Conservation (phyloP, 2,113 vertebrate genomes). For the Poeciliopsis prolifica region DNA sequence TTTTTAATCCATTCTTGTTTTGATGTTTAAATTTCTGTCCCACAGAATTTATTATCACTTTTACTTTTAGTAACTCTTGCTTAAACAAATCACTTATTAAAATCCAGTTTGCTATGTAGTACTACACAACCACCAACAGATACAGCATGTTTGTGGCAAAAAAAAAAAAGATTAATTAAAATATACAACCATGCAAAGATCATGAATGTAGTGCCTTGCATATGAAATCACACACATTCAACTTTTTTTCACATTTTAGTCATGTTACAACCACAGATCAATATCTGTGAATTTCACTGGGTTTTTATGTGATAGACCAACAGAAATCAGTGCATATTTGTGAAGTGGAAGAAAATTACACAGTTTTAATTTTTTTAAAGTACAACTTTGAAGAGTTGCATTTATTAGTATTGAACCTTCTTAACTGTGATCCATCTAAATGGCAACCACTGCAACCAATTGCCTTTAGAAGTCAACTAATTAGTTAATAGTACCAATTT, state of each 20-base stretch:
- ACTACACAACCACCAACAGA: neutral
- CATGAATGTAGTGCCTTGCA: no score
- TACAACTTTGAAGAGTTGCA: neutral
- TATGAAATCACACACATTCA: neutral
- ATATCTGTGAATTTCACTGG: neutral
- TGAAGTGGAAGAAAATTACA: neutral
- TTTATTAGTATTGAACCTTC: neutral
- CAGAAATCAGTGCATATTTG: neutral
- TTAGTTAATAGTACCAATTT: neutral
- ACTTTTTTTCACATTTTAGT: neutral
- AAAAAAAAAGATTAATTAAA: neutral
- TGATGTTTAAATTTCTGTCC: slow-evolving; percentile 11
- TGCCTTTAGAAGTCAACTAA: neutral
- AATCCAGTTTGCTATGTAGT: neutral
- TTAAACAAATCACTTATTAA: neutral
- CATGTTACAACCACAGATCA: neutral
- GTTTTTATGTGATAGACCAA: neutral
- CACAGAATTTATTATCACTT: slow-evolving; percentile 17
- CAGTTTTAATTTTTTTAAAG: neutral
- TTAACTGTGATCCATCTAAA: neutral
- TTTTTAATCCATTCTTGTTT: neutral
- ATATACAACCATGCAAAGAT: neutral
- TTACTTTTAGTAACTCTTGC: neutral
- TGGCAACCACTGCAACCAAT: neutral
- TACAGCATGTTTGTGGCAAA: neutral